These are phyloP conservation scores for Malacoraja senta DNA, from an alignment of 2,797 vertebrate species.

Conservation along the genomic window DNA sequence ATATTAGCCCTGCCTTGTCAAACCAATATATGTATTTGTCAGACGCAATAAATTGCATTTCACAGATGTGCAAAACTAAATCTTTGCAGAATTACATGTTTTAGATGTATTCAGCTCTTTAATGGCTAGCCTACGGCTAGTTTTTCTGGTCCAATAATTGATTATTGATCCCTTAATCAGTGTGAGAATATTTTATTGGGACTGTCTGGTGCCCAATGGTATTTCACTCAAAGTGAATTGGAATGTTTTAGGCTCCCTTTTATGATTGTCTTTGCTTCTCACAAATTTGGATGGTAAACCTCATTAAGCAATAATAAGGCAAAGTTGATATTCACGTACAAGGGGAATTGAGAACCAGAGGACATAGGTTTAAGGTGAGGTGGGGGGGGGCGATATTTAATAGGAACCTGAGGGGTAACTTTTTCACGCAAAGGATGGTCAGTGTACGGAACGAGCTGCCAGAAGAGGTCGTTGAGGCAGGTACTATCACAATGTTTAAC, in stretches of 20 bases:
- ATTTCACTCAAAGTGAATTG: neutral
- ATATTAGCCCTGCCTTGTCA: slow-evolving; percentile 2
- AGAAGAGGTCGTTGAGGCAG: no score
- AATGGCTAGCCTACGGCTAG: neutral
- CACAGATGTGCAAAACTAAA: slow-evolving; percentile 13
- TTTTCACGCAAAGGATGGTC: no score
- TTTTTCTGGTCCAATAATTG: neutral
- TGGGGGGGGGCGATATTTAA: no score
- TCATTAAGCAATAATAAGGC: neutral
- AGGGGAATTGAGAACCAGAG: no score
- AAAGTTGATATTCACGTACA: no score
- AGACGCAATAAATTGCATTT: neutral
- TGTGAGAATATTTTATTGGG: neutral
- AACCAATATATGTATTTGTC: neutral
- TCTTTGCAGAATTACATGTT: neutral
- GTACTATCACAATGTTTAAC: no score
- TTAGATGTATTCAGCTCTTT: neutral
- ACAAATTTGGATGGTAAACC: neutral
- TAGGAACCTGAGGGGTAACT: no score
- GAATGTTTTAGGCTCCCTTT: neutral
- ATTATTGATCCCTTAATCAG: slow-evolving; percentile 17
- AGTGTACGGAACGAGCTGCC: no score
- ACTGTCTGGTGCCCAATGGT: neutral
- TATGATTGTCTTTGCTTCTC: neutral
- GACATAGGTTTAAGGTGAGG: no score